Percentiles rank a stretch among this genome's conserved stretches.
Conservation (phyloP, 2,888 invertebrate species). For the Sinelater perroti region DNA sequence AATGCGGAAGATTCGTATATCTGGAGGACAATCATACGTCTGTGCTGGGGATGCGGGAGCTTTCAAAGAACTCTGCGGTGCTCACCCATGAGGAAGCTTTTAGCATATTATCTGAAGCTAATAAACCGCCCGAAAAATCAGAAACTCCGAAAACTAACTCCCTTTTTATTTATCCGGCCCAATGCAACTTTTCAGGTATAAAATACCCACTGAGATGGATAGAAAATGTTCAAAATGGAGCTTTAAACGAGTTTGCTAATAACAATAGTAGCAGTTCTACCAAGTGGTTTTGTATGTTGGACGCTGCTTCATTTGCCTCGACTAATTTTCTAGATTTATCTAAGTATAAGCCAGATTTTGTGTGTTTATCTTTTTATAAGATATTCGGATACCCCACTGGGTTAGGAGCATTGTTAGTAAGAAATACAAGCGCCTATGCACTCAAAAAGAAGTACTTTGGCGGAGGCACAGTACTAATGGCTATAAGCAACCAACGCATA, state of each 20-base stretch:
- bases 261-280: slow-evolving; percentile 50
- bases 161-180: slow-evolving; percentile 87
- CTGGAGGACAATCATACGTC: slow-evolving; percentile 95
- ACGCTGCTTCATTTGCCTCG: slow-evolving; percentile 84
- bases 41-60: slow-evolving; percentile 88
- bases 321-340: slow-evolving; percentile 82
- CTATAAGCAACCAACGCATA: slow-evolving; percentile 74
- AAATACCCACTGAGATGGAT: slow-evolving; percentile 87
- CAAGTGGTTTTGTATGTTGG: slow-evolving; percentile 80
- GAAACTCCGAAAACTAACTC: slow-evolving; percentile 58
- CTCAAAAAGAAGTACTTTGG: slow-evolving; percentile 85
- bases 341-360: slow-evolving; percentile 82
- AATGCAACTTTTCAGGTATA: slow-evolving; percentile 93
- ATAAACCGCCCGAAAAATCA: not conserved
- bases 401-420: slow-evolving; percentile 86
- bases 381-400: slow-evolving; percentile 97
- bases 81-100: slow-evolving; percentile 69
- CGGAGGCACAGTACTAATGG: slow-evolving; percentile 92
- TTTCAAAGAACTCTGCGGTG: slow-evolving; percentile 68
- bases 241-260: slow-evolving; percentile 60
- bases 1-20: slow-evolving; percentile 76
- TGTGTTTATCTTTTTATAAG: slow-evolving; percentile 94
- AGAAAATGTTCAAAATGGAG: slow-evolving; percentile 68
- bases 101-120: slow-evolving; percentile 42
- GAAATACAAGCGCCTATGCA: slow-evolving; percentile 68